Base-by-base conservation (phyloP, 2,797 vertebrate species). In the Eutrigla gurnardus region DNA sequence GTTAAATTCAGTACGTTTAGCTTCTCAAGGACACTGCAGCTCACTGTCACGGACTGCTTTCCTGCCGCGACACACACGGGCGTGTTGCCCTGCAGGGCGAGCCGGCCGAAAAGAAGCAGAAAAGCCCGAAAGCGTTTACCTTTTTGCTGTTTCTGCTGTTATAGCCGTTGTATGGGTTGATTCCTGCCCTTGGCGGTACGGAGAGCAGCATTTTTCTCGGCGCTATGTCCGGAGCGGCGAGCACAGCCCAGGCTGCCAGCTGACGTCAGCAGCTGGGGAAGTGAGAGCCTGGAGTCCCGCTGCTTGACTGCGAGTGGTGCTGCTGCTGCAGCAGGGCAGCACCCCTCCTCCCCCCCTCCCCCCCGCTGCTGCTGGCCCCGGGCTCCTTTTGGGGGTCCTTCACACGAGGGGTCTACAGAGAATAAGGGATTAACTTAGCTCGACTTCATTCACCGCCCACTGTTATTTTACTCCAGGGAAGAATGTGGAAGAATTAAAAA, bases 161-260 rank as follows among this genome's bases (percentile, higher is more conserved):
- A 88, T 96, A 97, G 90, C 96, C 95, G 94, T 93, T 96, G 94
- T 97, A 97, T 74, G 96, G 95, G 89, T 96, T 96, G 94, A 97
- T 93, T 91, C 95, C 96, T 92, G 96, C 94, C 95, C 97, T 96
- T 93, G 96, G 95, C 95, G 95, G 95, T 89, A 97, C 96, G 92
- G 97, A 98, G 92, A 98, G 96, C 94, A 98, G 96, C 97, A 98
- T 98, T 96, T 94, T 96, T 91, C 92, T 94, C 92, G 85, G 93
- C 93, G 91, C 94, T 93, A 86, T 93, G 94, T 94, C 93, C 94
- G 92, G 92, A 95, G 95, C 94, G 91, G 93, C 90, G 93, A 93
- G 92, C 90, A 88, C 93, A 95, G 95, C 94, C 93, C 88, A 94
- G 94, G 94, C 96, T 93, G 96, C 93, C 92, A 90, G 93, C 93